A percentile compares a stretch with the other conserved stretches of the same genome.
Evolutionary conservation across 2,888 invertebrate species (phyloP).

Genomic region (Alitta virens): DNA sequence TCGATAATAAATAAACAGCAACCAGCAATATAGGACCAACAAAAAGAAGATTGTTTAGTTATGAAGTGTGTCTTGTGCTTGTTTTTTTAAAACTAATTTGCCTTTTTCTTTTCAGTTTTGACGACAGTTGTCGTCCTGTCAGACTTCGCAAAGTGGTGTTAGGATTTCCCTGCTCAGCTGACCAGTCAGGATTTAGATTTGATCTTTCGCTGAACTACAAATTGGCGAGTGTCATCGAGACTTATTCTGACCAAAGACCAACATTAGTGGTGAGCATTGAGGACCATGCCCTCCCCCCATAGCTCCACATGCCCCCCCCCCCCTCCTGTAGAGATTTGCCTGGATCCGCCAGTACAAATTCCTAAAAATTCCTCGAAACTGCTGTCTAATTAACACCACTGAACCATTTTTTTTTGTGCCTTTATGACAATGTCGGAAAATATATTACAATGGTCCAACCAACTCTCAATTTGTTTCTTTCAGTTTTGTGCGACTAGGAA

Average conservation of each 20-base stretch:
- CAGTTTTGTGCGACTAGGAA: slow-evolving; percentile 76
- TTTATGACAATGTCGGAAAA: neutral
- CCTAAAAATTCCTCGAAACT: too few species aligned
- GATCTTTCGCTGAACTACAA: slow-evolving; percentile 77
- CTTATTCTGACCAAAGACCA: slow-evolving; percentile 72
- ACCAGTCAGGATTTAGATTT: slow-evolving; percentile 69
- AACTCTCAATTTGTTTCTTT: slow-evolving; percentile 1
- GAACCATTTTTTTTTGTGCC: neutral
- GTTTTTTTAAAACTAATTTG: too few species aligned
- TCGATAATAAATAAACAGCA: too few species aligned
- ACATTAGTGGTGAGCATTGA: slow-evolving; percentile 59
- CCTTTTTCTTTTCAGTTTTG: slow-evolving; percentile 62
- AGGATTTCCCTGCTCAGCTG: slow-evolving; percentile 66
- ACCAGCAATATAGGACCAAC: too few species aligned
- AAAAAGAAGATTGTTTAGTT: neutral
- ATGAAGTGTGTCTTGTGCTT: neutral
- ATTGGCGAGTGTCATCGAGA: slow-evolving; percentile 68
- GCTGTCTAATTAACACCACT: too few species aligned
- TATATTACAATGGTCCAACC: neutral
- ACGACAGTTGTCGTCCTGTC: slow-evolving; percentile 73
- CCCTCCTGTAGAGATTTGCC: too few species aligned
- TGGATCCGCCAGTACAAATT: too few species aligned
- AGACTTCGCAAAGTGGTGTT: slow-evolving; percentile 71
- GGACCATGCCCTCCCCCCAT: neutral
- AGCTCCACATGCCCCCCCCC: too few species aligned